Percentiles rank a stretch among this genome's conserved stretches.
Evolutionary conservation across 2,888 invertebrate genomes (phyloP).

Genomic region (Tipula lateralis): DNA sequence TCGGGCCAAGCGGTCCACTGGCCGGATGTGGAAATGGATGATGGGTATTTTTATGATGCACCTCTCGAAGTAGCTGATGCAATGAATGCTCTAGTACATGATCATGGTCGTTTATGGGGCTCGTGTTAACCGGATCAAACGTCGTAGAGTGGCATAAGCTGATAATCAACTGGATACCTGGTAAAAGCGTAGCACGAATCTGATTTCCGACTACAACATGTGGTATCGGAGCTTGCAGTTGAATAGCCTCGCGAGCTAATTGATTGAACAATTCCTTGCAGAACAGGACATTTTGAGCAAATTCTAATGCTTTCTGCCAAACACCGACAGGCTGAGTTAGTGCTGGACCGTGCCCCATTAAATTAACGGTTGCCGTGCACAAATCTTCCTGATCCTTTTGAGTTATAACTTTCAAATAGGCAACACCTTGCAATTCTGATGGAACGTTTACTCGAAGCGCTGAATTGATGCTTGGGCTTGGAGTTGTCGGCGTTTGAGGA

Average conservation of each 20-base stretch:
- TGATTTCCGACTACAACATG: constrained; percentile 97
- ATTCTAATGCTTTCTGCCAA: constrained; percentile 96
- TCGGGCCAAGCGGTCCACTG: constrained; percentile 89
- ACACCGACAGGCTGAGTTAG: constrained; percentile 62
- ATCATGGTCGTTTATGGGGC: constrained; percentile 70
- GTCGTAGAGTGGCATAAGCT: constrained; percentile 83
- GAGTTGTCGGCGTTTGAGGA: constrained; percentile 43
- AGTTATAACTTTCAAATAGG: constrained; percentile 92
- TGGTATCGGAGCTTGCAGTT: constrained; percentile 86
- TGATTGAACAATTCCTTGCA: constrained; percentile 95
- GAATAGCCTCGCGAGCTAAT: constrained; percentile 90
- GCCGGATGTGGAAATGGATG: constrained; percentile 94
- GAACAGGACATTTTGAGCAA: constrained; percentile 93
- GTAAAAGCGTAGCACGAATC: constrained; percentile 90
- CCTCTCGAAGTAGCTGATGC: constrained; percentile 87
- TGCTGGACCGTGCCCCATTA: constrained; percentile 69
- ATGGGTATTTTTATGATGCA: constrained; percentile 87
- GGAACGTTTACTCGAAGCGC: constrained; percentile 88
- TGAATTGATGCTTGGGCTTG: constrained; percentile 59
- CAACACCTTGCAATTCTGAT: constrained; percentile 90
- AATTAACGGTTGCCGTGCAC: constrained; percentile 75
- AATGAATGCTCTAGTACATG: constrained; percentile 95
- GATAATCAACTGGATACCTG: constrained; percentile 88
- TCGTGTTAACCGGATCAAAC: constrained; percentile 50
- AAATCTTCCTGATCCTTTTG: constrained; percentile 92